Evolutionary conservation across 35 echinoderm and acorn worm species (phyloP), one percentile per base, ranked within the genome.

Genomic region (Eucidaris tribuloides): DNA sequence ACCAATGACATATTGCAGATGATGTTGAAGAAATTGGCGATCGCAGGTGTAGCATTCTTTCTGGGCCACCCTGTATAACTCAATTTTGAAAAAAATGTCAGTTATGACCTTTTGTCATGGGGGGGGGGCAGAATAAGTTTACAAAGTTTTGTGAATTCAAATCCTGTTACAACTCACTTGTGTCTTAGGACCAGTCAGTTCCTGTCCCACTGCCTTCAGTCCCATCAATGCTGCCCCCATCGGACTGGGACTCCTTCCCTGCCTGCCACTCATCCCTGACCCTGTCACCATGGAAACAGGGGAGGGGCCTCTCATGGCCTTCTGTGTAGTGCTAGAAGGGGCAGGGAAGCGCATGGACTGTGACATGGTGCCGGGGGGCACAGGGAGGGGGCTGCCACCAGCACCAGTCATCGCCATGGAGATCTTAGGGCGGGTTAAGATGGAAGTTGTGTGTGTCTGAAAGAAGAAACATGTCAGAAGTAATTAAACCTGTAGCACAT

Each of bases 341-440:
- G 70, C 33, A 1, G 84, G 84, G 59, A 87, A 87, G 36, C 84
- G 72, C 18, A 87, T 60, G 23, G 71, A 57, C 7, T 50, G 42
- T 7, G 52, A 52, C 24, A 63, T 42, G 34, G 42, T 45, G 11
- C 72, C 59, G 68, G 68, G 41, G 19, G 68, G 36, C n/a, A 35
- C 24, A 0, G 38, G 68, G 1, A 36, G 24, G 35, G 5, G 35
- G 61, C 61, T 64, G 68, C 68, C 40, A 7, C 15, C 35, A 15
- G 35, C 65, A 20, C 62, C 56, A 1, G 84, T 82, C 36, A 85
- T 83, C 33, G 81, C 63, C 90, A 92, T 92, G 79, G 85, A 42
- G 33, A 92, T 92, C 65, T 83, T 93, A 13, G 91, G 91, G 42
- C 91, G 79, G 0, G 79, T 76, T 43, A 83, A 22, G 20, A 83